phyloP scores from a whole-genome alignment of 92 coral and sea anemone genomes.

The Zoanthus sociatus region DNA sequence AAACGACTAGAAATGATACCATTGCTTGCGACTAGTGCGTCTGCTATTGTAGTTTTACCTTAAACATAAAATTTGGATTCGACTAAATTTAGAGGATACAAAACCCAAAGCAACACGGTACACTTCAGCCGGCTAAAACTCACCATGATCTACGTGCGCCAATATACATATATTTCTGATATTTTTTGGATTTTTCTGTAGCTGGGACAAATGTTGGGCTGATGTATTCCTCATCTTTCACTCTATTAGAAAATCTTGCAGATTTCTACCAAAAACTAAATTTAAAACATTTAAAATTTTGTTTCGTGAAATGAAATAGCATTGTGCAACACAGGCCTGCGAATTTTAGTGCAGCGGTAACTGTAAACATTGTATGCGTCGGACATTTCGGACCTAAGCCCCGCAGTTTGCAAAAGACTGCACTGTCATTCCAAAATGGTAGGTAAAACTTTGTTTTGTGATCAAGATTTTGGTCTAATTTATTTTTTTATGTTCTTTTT shows the following conservation, averaged over 20 bases:
- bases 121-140: slow-evolving; percentile 22
- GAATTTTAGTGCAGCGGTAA: slow-evolving; percentile 58
- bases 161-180: slow-evolving; percentile 96
- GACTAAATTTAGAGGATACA: background rate
- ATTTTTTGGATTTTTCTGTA: slow-evolving; percentile 89
- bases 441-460: slow-evolving; percentile 52
- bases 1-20: slow-evolving; percentile 94
- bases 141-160: slow-evolving; percentile 99
- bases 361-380: slow-evolving; percentile 37
- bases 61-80: background rate
- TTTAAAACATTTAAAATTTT: background rate
- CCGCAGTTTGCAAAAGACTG: slow-evolving; percentile 60
- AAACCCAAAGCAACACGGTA: no score
- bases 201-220: slow-evolving; percentile 75
- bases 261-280: background rate
- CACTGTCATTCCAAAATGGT: slow-evolving; percentile 98
- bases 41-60: slow-evolving; percentile 98
- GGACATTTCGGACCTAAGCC: slow-evolving; percentile 52
- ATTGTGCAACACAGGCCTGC: slow-evolving; percentile 87
- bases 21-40: slow-evolving; percentile 98
- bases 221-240: slow-evolving; percentile 77
- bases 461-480: background rate
- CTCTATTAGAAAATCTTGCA: background rate
- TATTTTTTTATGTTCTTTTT: background rate
- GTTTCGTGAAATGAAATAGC: slow-evolving; percentile 27